phyloP scores from a whole-genome alignment of 2,113 vertebrate genomes.

The Ictalurus furcatus region DNA sequence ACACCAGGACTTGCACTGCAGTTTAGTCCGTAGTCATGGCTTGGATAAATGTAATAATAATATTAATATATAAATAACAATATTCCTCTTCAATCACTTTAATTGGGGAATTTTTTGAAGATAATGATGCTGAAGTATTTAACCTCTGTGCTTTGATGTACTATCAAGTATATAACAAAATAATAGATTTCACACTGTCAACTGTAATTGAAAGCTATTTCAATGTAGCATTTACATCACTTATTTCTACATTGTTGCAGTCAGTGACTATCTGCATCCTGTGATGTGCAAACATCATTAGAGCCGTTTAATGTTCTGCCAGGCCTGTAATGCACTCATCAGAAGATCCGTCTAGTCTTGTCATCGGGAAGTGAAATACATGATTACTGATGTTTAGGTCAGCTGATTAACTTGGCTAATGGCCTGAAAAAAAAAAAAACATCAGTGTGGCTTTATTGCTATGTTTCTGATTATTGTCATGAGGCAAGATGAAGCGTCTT shows the following conservation, averaged over 20 bases:
- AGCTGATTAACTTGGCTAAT: not conserved
- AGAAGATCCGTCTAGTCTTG: not conserved
- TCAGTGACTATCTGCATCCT: not conserved
- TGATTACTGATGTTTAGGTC: not conserved
- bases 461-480: slow-evolving; percentile 12
- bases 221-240: not conserved
- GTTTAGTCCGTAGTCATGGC: not conserved
- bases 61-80: no score
- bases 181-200: not conserved
- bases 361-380: not conserved
- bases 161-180: not conserved
- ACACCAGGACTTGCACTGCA: not conserved
- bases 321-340: not conserved
- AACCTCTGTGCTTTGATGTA: not conserved
- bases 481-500: not conserved
- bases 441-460: slow-evolving; percentile 2
- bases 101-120: not conserved
- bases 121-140: not conserved
- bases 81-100: not conserved
- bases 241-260: not conserved
- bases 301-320: not conserved
- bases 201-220: not conserved
- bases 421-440: not conserved
- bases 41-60: not conserved
- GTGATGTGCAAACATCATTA: not conserved